These are phyloP conservation scores for Ophiothrix spiculata DNA, from an alignment of 35 echinoderm and acorn worm species.

Conservation along the genomic window DNA sequence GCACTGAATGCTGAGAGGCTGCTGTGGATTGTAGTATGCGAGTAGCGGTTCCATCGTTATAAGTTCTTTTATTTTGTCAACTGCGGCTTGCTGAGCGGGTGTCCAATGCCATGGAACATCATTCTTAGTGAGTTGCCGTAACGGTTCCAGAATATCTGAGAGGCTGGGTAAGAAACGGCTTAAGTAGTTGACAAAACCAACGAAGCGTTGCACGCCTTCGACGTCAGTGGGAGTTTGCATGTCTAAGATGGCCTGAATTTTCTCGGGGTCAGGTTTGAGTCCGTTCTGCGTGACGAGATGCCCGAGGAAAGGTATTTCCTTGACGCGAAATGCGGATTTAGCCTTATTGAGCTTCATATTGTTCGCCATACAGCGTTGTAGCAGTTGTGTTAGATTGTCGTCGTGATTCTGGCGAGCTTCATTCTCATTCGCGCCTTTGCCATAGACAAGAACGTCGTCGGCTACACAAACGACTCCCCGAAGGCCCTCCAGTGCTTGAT, in stretches of 20 bases:
- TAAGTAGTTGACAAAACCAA: constrained; percentile 36
- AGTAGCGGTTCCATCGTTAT: constrained; percentile 20
- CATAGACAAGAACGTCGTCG: constrained; percentile 57
- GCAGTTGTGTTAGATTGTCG: constrained; percentile 32
- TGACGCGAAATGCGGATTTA: constrained; percentile 10
- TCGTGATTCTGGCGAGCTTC: constrained; percentile 45
- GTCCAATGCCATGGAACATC: constrained; percentile 37
- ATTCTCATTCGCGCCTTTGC: not conserved
- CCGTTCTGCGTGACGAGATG: constrained; percentile 7
- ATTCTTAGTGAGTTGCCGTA: constrained; percentile 55
- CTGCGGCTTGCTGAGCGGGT: constrained; percentile 9
- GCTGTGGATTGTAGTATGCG: constrained; percentile 11
- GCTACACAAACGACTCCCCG: constrained; percentile 9
- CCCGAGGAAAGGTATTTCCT: constrained; percentile 18
- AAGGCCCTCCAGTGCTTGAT: constrained; percentile 1
- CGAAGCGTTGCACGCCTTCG: not conserved
- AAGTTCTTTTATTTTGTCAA: constrained; percentile 29
- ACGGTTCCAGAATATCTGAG: constrained; percentile 36
- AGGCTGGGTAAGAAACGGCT: constrained; percentile 7
- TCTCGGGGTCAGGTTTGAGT: constrained; percentile 16
- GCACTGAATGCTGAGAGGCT: not conserved
- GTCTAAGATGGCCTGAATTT: not conserved
- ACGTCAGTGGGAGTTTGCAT: constrained; percentile 37
- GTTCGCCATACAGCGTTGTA: too few species aligned
- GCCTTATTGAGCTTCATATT: constrained; percentile 23